Conservation (phyloP, 2,888 invertebrate genomes). For the Lypha dubia region DNA sequence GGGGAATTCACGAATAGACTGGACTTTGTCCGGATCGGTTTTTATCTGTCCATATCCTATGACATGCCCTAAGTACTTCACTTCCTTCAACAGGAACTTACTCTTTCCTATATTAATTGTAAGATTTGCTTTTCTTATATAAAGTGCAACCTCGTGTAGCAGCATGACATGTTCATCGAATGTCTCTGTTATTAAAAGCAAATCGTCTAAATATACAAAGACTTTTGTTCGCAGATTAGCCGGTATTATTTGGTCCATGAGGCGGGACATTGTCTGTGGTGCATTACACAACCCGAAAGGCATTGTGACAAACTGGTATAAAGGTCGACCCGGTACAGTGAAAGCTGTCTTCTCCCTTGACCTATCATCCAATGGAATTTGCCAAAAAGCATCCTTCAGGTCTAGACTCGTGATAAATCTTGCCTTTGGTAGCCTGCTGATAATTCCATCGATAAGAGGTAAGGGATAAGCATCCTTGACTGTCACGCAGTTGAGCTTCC, state of each 20-base stretch:
- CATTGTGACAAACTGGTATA: slow-evolving; percentile 9
- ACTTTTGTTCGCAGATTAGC: slow-evolving; percentile 9
- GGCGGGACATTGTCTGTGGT: slow-evolving; percentile 15
- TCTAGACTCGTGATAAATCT: slow-evolving; percentile 32
- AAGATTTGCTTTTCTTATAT: background rate
- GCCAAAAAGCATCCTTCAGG: slow-evolving; percentile 24
- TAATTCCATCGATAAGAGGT: background rate
- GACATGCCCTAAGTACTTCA: slow-evolving; percentile 12
- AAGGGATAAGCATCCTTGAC: background rate
- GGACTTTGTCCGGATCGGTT: slow-evolving; percentile 44
- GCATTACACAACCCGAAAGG: slow-evolving; percentile 25
- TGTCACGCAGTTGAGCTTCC: background rate
- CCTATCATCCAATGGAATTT: background rate
- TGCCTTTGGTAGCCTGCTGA: background rate
- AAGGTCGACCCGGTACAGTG: slow-evolving; percentile 7
- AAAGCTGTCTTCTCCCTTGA: slow-evolving; percentile 38
- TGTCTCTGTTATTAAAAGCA: slow-evolving; percentile 36
- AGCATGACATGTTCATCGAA: slow-evolving; percentile 39
- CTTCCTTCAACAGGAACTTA: background rate
- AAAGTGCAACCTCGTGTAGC: slow-evolving; percentile 8
- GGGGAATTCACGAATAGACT: slow-evolving; percentile 43
- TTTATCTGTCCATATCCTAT: slow-evolving; percentile 1
- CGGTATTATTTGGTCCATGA: slow-evolving; percentile 25
- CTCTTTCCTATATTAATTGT: slow-evolving; percentile 17
- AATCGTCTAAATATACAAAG: slow-evolving; percentile 34